Evolutionary conservation across 2,888 invertebrate species (phyloP), one percentile per base, ranked within the genome.

Genomic region (Stenurella melanura): DNA sequence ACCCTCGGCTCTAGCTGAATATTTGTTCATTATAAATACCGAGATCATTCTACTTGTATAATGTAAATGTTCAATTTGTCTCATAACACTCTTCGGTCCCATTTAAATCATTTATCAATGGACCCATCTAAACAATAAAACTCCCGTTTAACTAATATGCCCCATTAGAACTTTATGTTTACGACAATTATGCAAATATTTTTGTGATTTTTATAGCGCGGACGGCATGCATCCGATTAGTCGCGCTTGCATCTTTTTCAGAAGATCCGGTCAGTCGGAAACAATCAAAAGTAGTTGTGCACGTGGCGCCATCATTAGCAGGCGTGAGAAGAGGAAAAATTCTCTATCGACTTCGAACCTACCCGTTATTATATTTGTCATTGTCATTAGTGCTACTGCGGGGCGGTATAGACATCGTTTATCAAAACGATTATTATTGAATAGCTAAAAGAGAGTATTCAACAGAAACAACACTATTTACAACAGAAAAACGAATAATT

Each of bases 221-320:
- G 77, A 75, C 82, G 77, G 70, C 82, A 80, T 80, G 83, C 80
- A 73, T 76, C 78, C 80, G 83, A 85, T 85, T 85, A 84, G 85
- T 82, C 77, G 74, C 75, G 81, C 83, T 80, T 79, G 79, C 82
- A 78, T 81, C 85, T 84, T 85, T 85, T 85, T 80, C 72, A 76
- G 81, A 79, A 75, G 83, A 85, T 84, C 83, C 86, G 87, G 85
- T 87, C 87, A 86, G 83, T 86, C 86, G 88, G 87, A 87, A 88
- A 87, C 85, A 88, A 88, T 88, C 83, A 81, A 82, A 77, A 81
- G 84, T 86, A 84, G 84, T 77, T 81, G 81, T 80, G 83, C 89
- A 88, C 89, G 89, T 88, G 89, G 86, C 88, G 85, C 85, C 86
- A 87, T 89, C 89, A 89, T 89, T 89, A 89, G 83, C 87, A 87